Evolutionary conservation across 2,113 vertebrate genomes (phyloP).

Genomic region (Pithys albifrons): DNA sequence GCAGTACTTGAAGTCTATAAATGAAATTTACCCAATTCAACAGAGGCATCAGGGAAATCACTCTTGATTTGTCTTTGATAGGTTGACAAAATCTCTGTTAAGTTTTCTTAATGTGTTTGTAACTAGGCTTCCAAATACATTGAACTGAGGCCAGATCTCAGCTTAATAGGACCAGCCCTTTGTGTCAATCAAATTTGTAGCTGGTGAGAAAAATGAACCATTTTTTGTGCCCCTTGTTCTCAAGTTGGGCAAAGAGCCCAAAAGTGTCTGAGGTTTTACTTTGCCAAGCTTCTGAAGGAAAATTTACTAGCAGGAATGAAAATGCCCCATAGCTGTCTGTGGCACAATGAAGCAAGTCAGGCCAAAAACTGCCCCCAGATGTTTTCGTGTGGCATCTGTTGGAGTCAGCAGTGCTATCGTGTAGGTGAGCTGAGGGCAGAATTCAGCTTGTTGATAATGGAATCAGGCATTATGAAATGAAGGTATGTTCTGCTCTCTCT

Average conservation of each 20-base stretch:
- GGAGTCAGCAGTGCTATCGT: not conserved
- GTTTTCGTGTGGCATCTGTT: not conserved
- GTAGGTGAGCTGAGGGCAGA: not conserved
- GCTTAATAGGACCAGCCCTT: constrained; percentile 51
- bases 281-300: constrained; percentile 41
- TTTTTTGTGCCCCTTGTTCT: constrained; percentile 59
- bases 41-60: constrained; percentile 51
- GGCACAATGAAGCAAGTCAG: not conserved
- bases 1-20: constrained; percentile 60
- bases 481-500: not conserved
- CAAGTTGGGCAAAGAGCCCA: constrained; percentile 51
- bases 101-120: constrained; percentile 65
- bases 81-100: constrained; percentile 69
- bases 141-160: constrained; percentile 63
- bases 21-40: constrained; percentile 63
- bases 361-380: not conserved
- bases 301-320: constrained; percentile 27
- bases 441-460: constrained; percentile 7
- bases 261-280: constrained; percentile 47
- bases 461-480: not conserved
- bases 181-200: constrained; percentile 45
- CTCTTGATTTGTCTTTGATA: constrained; percentile 66
- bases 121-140: constrained; percentile 56
- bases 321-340: not conserved
- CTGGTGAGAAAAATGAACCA: constrained; percentile 57